Evolutionary conservation across 2,797 vertebrate genomes (phyloP).

Genomic region (Chiroxiphia lanceolata): DNA sequence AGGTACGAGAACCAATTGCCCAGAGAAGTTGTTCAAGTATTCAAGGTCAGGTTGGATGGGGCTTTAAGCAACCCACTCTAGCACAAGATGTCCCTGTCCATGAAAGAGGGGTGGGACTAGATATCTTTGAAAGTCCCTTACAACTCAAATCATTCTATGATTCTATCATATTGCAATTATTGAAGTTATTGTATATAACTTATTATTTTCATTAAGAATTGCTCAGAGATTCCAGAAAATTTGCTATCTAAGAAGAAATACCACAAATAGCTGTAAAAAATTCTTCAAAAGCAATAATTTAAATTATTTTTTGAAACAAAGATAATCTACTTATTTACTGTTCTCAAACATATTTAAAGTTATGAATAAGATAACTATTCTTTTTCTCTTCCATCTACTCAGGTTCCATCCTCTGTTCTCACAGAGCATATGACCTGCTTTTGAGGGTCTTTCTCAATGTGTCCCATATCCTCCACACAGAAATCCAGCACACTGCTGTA

Average conservation of each 20-base stretch:
- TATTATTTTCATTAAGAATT: neutral
- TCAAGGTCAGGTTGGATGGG: neutral
- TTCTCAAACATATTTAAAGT: neutral
- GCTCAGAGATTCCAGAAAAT: neutral
- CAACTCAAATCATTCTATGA: neutral
- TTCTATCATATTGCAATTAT: neutral
- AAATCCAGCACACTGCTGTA: neutral
- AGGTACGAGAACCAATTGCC: neutral
- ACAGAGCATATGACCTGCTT: neutral
- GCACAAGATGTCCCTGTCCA: neutral
- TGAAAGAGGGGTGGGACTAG: neutral
- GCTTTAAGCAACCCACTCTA: neutral
- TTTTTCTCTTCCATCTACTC: neutral
- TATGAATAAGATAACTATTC: neutral
- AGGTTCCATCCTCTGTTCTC: neutral
- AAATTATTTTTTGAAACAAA: neutral
- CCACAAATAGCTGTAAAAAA: neutral
- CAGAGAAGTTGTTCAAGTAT: neutral
- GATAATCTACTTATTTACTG: neutral
- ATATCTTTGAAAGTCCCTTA: neutral
- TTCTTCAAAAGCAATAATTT: neutral
- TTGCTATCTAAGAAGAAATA: neutral
- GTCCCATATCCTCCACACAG: accelerated
- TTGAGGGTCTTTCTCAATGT: neutral
- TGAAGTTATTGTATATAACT: neutral